These are phyloP conservation scores for Coelinius sp. DNA, from an alignment of 2,888 invertebrate species.

Conservation along the genomic window DNA sequence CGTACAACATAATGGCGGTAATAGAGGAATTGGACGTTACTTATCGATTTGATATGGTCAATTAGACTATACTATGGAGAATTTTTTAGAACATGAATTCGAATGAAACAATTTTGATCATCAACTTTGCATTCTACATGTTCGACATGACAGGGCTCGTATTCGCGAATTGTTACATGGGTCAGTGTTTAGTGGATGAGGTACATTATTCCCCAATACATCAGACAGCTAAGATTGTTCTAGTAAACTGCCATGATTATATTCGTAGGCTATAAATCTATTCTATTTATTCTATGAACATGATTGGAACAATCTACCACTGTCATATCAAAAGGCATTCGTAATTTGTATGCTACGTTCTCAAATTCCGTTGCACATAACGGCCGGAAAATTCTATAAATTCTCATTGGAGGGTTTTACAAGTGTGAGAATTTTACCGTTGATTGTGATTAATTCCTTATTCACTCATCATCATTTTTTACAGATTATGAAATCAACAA, in stretches of 20 bases:
- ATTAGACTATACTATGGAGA: too few species aligned
- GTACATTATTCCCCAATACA: too few species aligned
- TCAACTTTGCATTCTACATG: not conserved
- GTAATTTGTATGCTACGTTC: constrained; percentile 41
- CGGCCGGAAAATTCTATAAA: constrained; percentile 42
- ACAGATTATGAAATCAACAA: constrained; percentile 43
- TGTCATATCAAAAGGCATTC: constrained; percentile 27
- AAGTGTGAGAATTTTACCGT: constrained; percentile 15
- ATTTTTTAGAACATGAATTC: not conserved
- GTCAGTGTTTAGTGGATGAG: constrained; percentile 10
- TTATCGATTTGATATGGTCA: too few species aligned
- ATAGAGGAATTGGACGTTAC: too few species aligned
- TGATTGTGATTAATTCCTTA: not conserved
- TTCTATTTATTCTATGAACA: constrained; percentile 36
- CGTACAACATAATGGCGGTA: not conserved
- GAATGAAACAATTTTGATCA: not conserved
- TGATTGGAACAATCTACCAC: constrained; percentile 36
- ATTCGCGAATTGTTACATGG: constrained; percentile 17
- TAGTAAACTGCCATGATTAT: too few species aligned
- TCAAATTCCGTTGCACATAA: constrained; percentile 34
- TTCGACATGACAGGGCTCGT: not conserved
- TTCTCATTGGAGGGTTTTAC: constrained; percentile 41
- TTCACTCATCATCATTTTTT: not conserved
- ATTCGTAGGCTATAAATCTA: constrained; percentile 39
- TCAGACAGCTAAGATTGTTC: too few species aligned